Evolutionary conservation across 2,797 vertebrate species (phyloP).

Genomic region (Tinamus major): DNA sequence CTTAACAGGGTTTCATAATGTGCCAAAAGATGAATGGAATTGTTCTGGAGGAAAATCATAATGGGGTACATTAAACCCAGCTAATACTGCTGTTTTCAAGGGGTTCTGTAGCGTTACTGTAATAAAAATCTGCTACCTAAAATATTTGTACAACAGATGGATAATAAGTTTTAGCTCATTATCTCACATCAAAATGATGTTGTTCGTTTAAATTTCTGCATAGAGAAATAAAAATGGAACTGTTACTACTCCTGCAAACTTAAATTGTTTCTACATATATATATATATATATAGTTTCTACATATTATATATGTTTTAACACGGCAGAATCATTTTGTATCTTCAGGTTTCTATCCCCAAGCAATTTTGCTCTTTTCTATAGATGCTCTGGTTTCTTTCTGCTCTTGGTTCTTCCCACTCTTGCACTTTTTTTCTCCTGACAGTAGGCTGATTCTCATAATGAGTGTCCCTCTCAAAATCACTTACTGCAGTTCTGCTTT

Average conservation of each 20-base stretch:
- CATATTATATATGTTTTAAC: too few relatives aligned
- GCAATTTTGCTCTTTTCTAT: too few relatives aligned
- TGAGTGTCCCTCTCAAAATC: neutral
- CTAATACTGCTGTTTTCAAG: neutral
- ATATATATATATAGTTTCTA: too few relatives aligned
- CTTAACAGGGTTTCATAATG: neutral
- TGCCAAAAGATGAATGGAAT: neutral
- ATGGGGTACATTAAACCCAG: neutral
- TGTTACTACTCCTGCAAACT: neutral
- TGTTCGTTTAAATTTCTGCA: neutral
- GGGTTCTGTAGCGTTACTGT: neutral
- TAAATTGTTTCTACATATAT: neutral
- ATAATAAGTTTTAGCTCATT: conserved; percentile 19
- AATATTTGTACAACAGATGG: neutral
- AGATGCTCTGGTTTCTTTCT: neutral
- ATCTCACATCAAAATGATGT: neutral
- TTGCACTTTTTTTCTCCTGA: neutral
- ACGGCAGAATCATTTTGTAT: neutral
- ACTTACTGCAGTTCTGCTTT: neutral
- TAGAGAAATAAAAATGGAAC: neutral
- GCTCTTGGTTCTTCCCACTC: neutral
- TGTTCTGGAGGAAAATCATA: neutral
- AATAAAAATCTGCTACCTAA: neutral
- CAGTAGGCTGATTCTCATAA: neutral
- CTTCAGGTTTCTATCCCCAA: neutral